Conservation (phyloP, 2,113 vertebrate genomes). For the Ceyx melanurus region DNA sequence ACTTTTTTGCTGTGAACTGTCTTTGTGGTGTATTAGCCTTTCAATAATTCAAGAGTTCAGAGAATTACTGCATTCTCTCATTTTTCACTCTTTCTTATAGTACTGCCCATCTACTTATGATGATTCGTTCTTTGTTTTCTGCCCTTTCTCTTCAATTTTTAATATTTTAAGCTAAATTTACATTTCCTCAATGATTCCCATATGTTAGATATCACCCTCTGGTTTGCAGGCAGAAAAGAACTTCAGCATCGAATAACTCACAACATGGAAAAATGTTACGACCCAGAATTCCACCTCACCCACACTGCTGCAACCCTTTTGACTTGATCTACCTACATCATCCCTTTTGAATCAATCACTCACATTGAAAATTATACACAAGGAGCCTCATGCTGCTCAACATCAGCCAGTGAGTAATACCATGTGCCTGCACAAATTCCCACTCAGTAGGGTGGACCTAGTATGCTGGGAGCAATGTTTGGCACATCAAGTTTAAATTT, state of each 20-base stretch:
- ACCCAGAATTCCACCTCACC: not conserved
- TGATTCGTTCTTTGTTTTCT: slow-evolving; percentile 49
- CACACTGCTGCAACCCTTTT: not conserved
- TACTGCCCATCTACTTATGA: slow-evolving; percentile 56
- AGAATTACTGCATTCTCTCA: slow-evolving; percentile 13
- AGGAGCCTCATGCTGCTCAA: not conserved
- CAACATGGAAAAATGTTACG: not conserved
- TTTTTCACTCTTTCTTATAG: slow-evolving; percentile 56
- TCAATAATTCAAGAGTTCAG: slow-evolving; percentile 62
- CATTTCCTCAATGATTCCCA: slow-evolving; percentile 43
- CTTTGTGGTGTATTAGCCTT: slow-evolving; percentile 50
- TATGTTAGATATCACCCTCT: not conserved
- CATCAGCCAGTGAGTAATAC: not conserved
- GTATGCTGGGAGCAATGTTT: rapidly evolving
- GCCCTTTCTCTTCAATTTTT: slow-evolving; percentile 51
- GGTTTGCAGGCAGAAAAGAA: not conserved
- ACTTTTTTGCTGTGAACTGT: slow-evolving; percentile 39
- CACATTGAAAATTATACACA: not conserved
- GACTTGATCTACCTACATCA: not conserved
- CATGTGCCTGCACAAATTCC: not conserved
- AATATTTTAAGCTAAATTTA: slow-evolving; percentile 67
- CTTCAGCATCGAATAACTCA: not conserved
- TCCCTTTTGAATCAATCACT: not conserved
- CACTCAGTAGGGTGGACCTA: not conserved
- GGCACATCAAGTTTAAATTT: not conserved